phyloP scores from a whole-genome alignment of 2,113 vertebrate genomes.

The human region GRCh38 chr4:98540001-98540500 shows the following conservation, averaged over 20 bases:
- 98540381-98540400: too few relatives aligned
- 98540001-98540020: neutral
- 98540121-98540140: neutral
- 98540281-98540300: neutral
- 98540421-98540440: too few relatives aligned
- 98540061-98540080: neutral
- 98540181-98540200: neutral
- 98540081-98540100: neutral
- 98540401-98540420: too few relatives aligned
- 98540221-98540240: neutral
- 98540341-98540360: too few relatives aligned
- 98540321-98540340: neutral
- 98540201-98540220: neutral
- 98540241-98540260: neutral
- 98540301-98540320: neutral
- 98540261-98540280: neutral
- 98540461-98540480: too few relatives aligned
- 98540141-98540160: neutral
- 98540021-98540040: neutral
- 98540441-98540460: too few relatives aligned
- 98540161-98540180: neutral
- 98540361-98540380: too few relatives aligned
- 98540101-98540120: neutral
- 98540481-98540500: too few relatives aligned
- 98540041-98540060: neutral